Conservation (phyloP, 92 coral and sea anemone genomes). For the Heteractis magnifica region DNA sequence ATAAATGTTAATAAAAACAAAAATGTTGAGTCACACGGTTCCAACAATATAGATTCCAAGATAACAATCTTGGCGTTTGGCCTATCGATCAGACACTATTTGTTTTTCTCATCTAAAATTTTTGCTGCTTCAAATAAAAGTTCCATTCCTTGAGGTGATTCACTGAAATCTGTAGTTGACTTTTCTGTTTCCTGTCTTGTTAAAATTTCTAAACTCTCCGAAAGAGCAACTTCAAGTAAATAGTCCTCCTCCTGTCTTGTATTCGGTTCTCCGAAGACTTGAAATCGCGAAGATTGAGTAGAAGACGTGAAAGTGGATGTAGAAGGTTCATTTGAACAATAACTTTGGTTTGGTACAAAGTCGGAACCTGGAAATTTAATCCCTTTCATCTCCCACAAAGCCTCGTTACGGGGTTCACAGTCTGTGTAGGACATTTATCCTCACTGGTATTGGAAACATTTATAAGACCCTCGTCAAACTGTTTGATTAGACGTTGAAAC, state of each 20-base stretch:
- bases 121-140: slow-evolving; percentile 25
- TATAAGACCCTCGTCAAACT: slow-evolving; percentile 14
- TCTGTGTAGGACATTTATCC: neutral
- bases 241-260: slow-evolving; percentile 20
- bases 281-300: too few species aligned
- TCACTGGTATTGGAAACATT: neutral
- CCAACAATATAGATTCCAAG: too few species aligned
- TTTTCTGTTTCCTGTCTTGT: too few species aligned
- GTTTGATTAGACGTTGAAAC: slow-evolving; percentile 15
- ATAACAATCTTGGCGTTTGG: too few species aligned
- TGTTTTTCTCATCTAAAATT: too few species aligned
- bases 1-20: too few species aligned
- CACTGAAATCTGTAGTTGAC: neutral
- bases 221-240: slow-evolving; percentile 16
- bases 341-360: slow-evolving; percentile 11
- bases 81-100: too few species aligned
- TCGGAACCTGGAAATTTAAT: slow-evolving; percentile 41
- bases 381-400: slow-evolving; percentile 47
- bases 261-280: neutral
- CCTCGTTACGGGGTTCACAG: slow-evolving; percentile 35
- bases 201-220: slow-evolving; percentile 8
- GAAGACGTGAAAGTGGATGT: neutral
- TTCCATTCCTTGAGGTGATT: slow-evolving; percentile 6
- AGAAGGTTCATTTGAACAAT: neutral
- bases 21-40: too few species aligned